Evolutionary conservation across 2,113 vertebrate genomes (phyloP), one percentile per base, ranked within the genome.

Genomic region (Dasyornis broadbenti): DNA sequence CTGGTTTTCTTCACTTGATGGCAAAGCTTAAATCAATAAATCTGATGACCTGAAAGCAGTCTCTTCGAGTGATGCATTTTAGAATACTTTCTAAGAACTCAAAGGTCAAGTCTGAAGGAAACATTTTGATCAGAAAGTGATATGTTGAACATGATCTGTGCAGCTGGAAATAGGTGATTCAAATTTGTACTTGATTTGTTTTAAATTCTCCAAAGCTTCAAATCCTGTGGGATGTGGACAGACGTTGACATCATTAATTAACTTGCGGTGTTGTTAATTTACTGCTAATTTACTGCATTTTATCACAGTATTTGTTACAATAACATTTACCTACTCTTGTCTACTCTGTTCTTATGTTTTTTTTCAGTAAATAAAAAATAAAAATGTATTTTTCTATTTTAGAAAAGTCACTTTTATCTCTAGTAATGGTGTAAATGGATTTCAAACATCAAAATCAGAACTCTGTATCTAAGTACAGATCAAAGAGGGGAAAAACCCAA

Each of bases 11-110:
- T 82, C 44, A 24, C 65, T 76, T 66, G 14, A 59, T 86, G 37
- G 37, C n/a, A 69, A 80, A 77, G 76, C 65, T 95, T 82, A 86
- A 93, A 87, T 82, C 61, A 63, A 94, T 94, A 94, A 86, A 76
- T 80, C 40, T 49, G 70, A 63, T 81, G 71, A 86, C 47, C 49
- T 63, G 84, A 84, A 92, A 88, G 39, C 47, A 49, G 53, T 49
- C 42, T 89, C 49, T 75, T 80, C 49, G 80, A 93, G 68, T 57
- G 52, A 64, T 63, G 47, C 15, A 33, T 93, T 91, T 95, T 60
- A 63, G 63, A 89, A 82, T 30, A 44, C 35, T 73, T 96, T 86
- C 64, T 11, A 37, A 78, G 64, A 94, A 59, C 65, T 72, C 44
- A 83, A 83, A 94, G 71, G 81, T 95, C 75, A 68, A 39, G 42